Base-by-base conservation (phyloP, 2,797 vertebrate species). In the Ciconia nigra region DNA sequence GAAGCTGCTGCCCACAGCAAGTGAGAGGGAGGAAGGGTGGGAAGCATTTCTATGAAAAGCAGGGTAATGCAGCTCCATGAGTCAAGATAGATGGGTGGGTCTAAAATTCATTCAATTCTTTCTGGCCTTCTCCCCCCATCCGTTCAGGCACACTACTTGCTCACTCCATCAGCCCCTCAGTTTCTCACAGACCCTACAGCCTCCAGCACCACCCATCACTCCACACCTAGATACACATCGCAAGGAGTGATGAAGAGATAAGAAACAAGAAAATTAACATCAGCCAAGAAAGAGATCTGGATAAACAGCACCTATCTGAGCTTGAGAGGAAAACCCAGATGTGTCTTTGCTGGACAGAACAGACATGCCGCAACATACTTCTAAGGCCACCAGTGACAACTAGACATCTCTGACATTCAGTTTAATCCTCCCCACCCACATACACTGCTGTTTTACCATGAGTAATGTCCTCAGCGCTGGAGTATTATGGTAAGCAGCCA, bases 341-440 rank as follows among this genome's bases (percentile, higher is more conserved):
- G 57, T 2, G 1, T 16, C 10, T 2, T 51, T 66, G 17, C 49
- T 37, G 83, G 66, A 91, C 81, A 67, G 29, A 37, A 92, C 29
- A 93, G 47, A 83, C 65, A 39, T 10, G 76, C 65, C 91, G 69
- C 46, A 91, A 86, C 85, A 87, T 73, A 88, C 33, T 89, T 88
- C 42, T 65, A 85, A 79, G 72, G 87, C 76, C 93, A 93, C n/a
- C 29, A 84, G 63, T 24, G 71, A 94, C 83, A 94, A 83, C 7
- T 22, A 96, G 83, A 83, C 83, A 87, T 89, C 52, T 59, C 92
- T 66, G 81, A 96, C 47, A 76, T 83, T 52, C 84, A 42, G 63
- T 73, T 73, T 90, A 96, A 95, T 96, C 86, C 83, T 92, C 44
- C 81, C 83, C 90, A 94, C 87, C 91, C 94, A 84, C 90, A 13